phyloP scores from a whole-genome alignment of 2,113 vertebrate genomes.

The Elephas maximus region DNA sequence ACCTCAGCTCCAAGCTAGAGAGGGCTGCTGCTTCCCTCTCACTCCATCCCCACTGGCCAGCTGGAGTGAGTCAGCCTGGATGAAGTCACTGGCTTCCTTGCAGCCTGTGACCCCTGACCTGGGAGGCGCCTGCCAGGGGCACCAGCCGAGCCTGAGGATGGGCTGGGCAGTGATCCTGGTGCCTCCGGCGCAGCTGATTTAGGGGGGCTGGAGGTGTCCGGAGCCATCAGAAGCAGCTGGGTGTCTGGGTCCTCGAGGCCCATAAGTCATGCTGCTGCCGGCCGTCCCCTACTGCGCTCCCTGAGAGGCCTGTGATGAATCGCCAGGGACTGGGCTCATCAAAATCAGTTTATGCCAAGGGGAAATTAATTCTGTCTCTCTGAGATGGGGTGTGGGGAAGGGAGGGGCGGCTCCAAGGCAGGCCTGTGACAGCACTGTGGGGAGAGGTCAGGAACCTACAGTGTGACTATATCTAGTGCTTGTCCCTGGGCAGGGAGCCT shows the following conservation, averaged over 20 bases:
- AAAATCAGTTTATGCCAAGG: constrained; percentile 81
- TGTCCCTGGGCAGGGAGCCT: background rate
- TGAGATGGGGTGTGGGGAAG: constrained; percentile 45
- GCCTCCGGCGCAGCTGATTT: constrained; percentile 73
- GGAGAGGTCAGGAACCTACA: background rate
- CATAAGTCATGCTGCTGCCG: constrained; percentile 60
- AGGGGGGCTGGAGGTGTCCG: constrained; percentile 77
- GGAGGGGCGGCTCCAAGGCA: constrained; percentile 5
- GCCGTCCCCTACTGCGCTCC: background rate
- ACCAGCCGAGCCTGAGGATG: constrained; percentile 66
- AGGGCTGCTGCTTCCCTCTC: background rate
- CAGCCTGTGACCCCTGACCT: constrained; percentile 80
- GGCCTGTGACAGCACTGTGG: background rate
- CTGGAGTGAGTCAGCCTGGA: constrained; percentile 79
- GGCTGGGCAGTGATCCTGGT: constrained; percentile 79
- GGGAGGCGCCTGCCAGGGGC: constrained; percentile 83
- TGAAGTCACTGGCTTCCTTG: constrained; percentile 78
- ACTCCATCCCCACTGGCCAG: background rate
- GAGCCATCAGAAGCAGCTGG: constrained; percentile 76
- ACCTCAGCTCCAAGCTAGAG: background rate
- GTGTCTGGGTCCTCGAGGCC: constrained; percentile 66
- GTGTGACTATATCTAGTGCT: rapidly evolving
- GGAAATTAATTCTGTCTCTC: constrained; percentile 78
- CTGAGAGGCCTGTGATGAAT: constrained; percentile 60
- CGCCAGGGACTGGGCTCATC: constrained; percentile 70